Percentiles rank a stretch among this genome's conserved stretches.
Conservation (phyloP, 2,888 invertebrate genomes). For the Steinernema hermaphroditum region DNA sequence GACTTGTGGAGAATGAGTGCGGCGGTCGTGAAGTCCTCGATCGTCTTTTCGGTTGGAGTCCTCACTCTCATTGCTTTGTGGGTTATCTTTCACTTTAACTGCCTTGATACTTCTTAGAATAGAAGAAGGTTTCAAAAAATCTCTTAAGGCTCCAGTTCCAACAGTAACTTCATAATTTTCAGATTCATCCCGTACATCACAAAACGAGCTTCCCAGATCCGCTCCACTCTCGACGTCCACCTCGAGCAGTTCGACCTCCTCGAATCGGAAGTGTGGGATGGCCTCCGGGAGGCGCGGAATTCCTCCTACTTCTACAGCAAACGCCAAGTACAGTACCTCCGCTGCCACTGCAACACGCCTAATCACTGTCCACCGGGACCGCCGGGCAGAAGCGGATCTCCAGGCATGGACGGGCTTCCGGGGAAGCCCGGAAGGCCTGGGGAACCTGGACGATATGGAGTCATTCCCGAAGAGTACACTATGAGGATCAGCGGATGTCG, state of each 20-base stretch:
- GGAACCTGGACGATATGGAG: constrained; percentile 5
- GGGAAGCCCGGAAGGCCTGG: constrained; percentile 20
- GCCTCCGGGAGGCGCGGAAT: constrained; percentile 2
- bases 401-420: constrained; percentile 10
- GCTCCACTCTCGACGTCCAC: background rate
- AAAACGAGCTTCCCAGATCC: constrained; percentile 2
- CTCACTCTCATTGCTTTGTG: constrained; percentile 5
- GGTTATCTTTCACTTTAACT: background rate
- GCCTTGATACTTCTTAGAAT: background rate
- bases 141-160: no score
- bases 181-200: constrained; percentile 21
- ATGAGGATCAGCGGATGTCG: constrained; percentile 14
- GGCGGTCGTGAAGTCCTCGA: constrained; percentile 10
- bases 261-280: constrained; percentile 15
- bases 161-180: background rate
- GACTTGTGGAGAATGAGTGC: background rate
- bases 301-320: constrained; percentile 14
- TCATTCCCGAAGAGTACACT: constrained; percentile 16
- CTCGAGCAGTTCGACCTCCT: constrained; percentile 3
- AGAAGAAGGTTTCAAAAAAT: no score
- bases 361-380: constrained; percentile 13
- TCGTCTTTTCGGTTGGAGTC: constrained; percentile 11
- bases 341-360: constrained; percentile 9
- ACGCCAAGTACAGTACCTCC: constrained; percentile 8
- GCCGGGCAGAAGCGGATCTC: background rate